Evolutionary conservation across 2,797 vertebrate species (phyloP), one percentile per base, ranked within the genome.

Genomic region (Bucorvus abyssinicus): DNA sequence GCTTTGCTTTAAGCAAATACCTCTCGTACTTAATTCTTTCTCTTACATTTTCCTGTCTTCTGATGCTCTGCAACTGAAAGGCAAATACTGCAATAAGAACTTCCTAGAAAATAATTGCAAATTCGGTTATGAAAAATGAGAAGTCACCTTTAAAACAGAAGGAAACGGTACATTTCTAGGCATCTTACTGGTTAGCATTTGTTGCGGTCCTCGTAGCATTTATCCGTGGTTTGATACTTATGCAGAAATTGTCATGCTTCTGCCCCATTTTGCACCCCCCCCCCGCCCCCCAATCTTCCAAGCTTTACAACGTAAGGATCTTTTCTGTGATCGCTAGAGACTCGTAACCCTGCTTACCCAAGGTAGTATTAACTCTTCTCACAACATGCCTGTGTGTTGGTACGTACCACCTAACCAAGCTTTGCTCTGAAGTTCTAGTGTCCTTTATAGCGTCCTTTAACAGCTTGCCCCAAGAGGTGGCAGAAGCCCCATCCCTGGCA

Each of bases 211-310:
- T 87, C 12, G 2, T 3, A 70, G 6, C 1, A 2, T 59, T 61
- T 92, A 13, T 55, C 90, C 14, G 19, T 78, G 4, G 13, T 64
- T 80, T 89, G 12, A 21, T 64, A 7, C 3, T 86, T 90, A 30
- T 7, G 9, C 2, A 70, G 38, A 73, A 59, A 42, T 36, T 26
- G 7, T n/a, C 20, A 11, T 14, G 5, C 13, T 80, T 63, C 40
- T 47, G 23, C 9, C 4, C 8, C 7, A 18, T 21, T 40, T 71
- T n/a, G 4, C 56, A 24, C 2, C 20, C 20, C 9, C 9, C 6
- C 29, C 13, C 3, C 7, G 0, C 1, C 5, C 4, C 0, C 20
- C 10, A 55, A 6, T 34, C 14, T 40, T 87, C 6, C 20, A 36
- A 1, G 20, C 20, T 47, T 47, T 47, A 47, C 45, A 47, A 47